A percentile compares a stretch with the other conserved stretches of the same genome.
Evolutionary conservation across 2,113 vertebrate genomes (phyloP).

Genomic region (Percopsis transmontana): DNA sequence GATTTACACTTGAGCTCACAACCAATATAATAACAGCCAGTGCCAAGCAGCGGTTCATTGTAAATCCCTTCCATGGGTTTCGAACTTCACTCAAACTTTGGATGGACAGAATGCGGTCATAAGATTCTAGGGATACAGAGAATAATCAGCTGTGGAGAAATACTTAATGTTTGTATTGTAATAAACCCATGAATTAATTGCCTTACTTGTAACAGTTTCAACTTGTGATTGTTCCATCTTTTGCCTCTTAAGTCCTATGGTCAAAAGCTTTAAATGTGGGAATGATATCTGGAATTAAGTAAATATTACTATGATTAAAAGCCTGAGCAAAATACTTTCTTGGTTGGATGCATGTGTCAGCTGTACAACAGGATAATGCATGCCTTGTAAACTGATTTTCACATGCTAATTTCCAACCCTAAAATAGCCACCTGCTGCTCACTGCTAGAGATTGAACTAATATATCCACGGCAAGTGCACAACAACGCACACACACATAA

Average conservation of each 20-base stretch:
- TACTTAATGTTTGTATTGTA: background rate
- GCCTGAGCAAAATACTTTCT: background rate
- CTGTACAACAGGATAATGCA: background rate
- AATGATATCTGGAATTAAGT: background rate
- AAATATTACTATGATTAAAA: background rate
- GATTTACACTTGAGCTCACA: slow-evolving; percentile 85
- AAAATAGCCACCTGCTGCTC: slow-evolving; percentile 59
- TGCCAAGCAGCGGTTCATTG: slow-evolving; percentile 88
- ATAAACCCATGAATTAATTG: too few relatives aligned
- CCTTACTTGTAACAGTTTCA: slow-evolving; percentile 53
- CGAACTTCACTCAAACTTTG: slow-evolving; percentile 67
- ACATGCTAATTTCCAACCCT: slow-evolving; percentile 37
- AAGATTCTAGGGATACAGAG: slow-evolving; percentile 59
- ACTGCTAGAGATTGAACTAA: slow-evolving; percentile 1
- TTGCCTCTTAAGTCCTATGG: slow-evolving; percentile 5
- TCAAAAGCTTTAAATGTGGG: background rate
- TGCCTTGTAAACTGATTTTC: background rate
- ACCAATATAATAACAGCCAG: slow-evolving; percentile 82
- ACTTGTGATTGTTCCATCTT: background rate
- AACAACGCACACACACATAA: background rate
- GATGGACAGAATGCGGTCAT: slow-evolving; percentile 70
- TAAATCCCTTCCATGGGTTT: slow-evolving; percentile 86
- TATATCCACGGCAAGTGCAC: background rate
- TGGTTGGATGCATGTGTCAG: background rate
- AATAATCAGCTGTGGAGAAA: background rate